These are phyloP conservation scores for Melikaiella ostensackeni DNA, from an alignment of 2,888 invertebrate species.

Conservation along the genomic window DNA sequence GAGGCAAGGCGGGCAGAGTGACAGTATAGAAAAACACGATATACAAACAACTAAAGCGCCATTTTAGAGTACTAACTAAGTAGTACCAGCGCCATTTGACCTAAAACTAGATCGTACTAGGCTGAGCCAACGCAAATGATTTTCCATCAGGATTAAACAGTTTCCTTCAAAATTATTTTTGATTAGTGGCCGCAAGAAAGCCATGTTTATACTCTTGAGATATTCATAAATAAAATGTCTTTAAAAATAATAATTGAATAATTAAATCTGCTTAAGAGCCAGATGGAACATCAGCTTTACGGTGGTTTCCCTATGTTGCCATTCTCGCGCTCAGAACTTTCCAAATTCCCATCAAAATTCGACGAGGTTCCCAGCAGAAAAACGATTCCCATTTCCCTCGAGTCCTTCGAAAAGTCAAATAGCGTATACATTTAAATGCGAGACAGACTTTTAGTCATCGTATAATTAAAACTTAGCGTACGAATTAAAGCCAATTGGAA, in stretches of 20 bases:
- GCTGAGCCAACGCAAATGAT: slow-evolving; percentile 62
- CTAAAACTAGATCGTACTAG: slow-evolving; percentile 69
- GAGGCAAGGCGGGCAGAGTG: slow-evolving; percentile 64
- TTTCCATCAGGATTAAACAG: slow-evolving; percentile 51
- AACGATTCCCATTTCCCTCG: slow-evolving; percentile 30
- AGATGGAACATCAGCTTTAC: slow-evolving; percentile 38
- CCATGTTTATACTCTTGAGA: background rate
- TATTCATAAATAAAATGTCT: background rate
- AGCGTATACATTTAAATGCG: slow-evolving; percentile 66
- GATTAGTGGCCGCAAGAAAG: background rate
- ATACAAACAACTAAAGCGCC: slow-evolving; percentile 76
- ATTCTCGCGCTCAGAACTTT: slow-evolving; percentile 72
- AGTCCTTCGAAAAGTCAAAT: slow-evolving; percentile 48
- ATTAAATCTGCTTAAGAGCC: background rate
- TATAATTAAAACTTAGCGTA: slow-evolving; percentile 71
- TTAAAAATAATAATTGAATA: background rate
- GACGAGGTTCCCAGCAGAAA: slow-evolving; percentile 40
- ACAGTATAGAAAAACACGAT: slow-evolving; percentile 73
- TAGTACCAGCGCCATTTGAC: slow-evolving; percentile 70
- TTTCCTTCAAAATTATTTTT: background rate
- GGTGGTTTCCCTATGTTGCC: slow-evolving; percentile 68
- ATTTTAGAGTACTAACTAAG: slow-evolving; percentile 68
- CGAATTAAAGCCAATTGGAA: slow-evolving; percentile 73
- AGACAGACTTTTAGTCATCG: slow-evolving; percentile 67
- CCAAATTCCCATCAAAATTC: slow-evolving; percentile 53